These are phyloP conservation scores for Scalopus aquaticus DNA, from an alignment of 2,113 vertebrate species.

Conservation along the genomic window DNA sequence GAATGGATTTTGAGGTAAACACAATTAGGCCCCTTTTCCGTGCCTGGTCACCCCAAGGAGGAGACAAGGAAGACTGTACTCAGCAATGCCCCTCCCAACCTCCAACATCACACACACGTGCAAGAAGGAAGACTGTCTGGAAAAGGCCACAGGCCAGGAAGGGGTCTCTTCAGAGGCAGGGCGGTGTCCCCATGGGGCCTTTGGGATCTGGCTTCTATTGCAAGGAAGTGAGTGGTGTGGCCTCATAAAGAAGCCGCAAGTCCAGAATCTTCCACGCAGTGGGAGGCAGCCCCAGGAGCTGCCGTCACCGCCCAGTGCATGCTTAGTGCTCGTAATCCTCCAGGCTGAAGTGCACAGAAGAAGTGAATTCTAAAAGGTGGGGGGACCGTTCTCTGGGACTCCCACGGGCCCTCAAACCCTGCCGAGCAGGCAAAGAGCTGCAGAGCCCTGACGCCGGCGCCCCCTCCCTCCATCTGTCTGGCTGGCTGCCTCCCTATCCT, in stretches of 20 bases:
- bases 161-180: background rate
- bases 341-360: background rate
- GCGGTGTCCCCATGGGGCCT: accelerated
- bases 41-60: background rate
- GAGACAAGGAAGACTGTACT: background rate
- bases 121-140: background rate
- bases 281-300: background rate
- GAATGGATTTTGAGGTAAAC: background rate
- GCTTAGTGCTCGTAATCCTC: background rate
- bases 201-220: accelerated
- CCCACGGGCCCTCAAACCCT: background rate
- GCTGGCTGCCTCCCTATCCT: background rate
- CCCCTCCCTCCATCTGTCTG: no score
- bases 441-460: accelerated
- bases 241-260: no score
- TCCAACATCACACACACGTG: background rate
- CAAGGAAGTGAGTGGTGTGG: accelerated
- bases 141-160: background rate
- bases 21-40: background rate
- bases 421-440: background rate
- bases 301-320: background rate
- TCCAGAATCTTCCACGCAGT: accelerated
- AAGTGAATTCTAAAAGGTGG: background rate
- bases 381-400: background rate
- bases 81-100: accelerated